A percentile compares a stretch with the other conserved stretches of the same genome.
These are phyloP conservation scores for Drosophila nr. fundita DNA, from an alignment of 2,888 invertebrate genomes.

Conservation along the genomic window DNA sequence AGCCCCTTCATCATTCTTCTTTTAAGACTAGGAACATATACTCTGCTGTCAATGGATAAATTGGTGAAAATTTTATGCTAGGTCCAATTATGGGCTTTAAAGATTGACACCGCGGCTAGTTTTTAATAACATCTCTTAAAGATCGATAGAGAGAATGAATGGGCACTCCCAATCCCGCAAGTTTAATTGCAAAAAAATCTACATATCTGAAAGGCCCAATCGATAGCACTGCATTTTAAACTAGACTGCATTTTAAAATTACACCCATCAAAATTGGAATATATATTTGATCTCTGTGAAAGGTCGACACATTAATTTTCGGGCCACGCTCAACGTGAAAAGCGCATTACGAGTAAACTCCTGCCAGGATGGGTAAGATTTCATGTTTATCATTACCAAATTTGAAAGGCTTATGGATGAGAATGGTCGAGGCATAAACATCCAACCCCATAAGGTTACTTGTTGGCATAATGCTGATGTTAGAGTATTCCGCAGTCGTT, in stretches of 20 bases:
- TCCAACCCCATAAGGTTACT: not conserved
- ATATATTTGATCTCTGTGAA: not conserved
- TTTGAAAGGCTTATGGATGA: not conserved
- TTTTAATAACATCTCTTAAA: not conserved
- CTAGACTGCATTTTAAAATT: too few relatives aligned
- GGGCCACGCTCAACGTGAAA: too few relatives aligned
- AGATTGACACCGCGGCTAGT: not conserved
- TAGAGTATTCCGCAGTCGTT: not conserved
- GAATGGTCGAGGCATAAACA: not conserved
- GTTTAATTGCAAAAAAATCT: not conserved
- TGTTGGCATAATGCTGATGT: not conserved
- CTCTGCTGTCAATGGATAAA: not conserved
- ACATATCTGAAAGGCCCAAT: not conserved
- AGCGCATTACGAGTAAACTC: not conserved
- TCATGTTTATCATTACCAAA: not conserved
- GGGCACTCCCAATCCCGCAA: not conserved
- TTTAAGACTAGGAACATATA: not conserved
- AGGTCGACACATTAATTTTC: too few relatives aligned
- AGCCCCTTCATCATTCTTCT: not conserved
- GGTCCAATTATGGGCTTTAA: not conserved
- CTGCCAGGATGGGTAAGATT: not conserved
- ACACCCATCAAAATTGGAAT: too few relatives aligned
- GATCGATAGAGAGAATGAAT: not conserved
- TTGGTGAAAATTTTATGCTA: not conserved
- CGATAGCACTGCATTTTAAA: not conserved